phyloP scores from a whole-genome alignment of 2,888 invertebrate species.

The Trichopria drosophilae region DNA sequence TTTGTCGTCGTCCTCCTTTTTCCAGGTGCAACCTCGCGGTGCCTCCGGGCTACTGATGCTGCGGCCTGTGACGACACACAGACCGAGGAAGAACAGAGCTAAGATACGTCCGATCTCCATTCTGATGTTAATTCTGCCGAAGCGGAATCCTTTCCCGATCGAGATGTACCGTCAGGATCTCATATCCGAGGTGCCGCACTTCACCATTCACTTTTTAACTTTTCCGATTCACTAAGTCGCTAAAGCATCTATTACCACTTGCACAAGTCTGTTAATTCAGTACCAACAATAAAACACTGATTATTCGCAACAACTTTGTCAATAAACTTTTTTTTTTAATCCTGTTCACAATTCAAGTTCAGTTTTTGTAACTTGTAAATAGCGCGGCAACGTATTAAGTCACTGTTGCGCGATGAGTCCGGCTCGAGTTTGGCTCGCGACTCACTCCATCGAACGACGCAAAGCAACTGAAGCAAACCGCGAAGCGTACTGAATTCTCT shows the following conservation, averaged over 20 bases:
- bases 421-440: constrained; percentile 19
- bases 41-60: constrained; percentile 61
- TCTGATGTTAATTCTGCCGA: constrained; percentile 3
- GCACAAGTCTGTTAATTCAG: no score
- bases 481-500: constrained; percentile 43
- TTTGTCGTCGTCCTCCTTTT: constrained; percentile 58
- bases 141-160: constrained; percentile 6
- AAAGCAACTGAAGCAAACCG: constrained; percentile 30
- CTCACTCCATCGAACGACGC: constrained; percentile 29
- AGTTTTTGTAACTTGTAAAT: no score
- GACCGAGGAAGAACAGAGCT: constrained; percentile 34
- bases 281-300: no score
- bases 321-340: no score
- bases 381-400: no score
- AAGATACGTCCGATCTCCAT: constrained; percentile 35
- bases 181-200: constrained; percentile 40
- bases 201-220: constrained; percentile 8
- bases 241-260: no score
- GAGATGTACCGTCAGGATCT: constrained; percentile 49
- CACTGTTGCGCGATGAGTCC: no score
- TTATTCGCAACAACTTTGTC: no score
- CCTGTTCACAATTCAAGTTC: no score
- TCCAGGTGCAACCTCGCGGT: constrained; percentile 74
- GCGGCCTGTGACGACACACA: constrained; percentile 38
- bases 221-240: neutral